phyloP scores from a whole-genome alignment of 2,797 vertebrate species.

The Melanotaenia boesemani region DNA sequence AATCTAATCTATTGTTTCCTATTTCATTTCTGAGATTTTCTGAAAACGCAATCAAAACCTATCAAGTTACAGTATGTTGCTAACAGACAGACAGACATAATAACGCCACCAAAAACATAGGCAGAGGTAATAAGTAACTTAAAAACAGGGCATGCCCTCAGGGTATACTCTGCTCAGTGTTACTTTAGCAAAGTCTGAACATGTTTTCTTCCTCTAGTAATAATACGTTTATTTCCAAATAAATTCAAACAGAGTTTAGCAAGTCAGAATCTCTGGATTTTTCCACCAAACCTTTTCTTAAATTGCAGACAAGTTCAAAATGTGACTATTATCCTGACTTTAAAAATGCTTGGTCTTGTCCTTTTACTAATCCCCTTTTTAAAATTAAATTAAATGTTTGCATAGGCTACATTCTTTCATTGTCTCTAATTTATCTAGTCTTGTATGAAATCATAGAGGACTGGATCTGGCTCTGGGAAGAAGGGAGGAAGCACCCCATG shows the following conservation, averaged over 20 bases:
- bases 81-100: too few relatives aligned
- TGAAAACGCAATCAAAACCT: too few relatives aligned
- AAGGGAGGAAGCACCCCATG: not conserved
- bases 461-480: not conserved
- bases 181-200: not conserved
- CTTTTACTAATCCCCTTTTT: not conserved
- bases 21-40: too few relatives aligned
- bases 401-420: not conserved
- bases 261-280: not conserved
- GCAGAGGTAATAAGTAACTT: not conserved
- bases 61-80: too few relatives aligned
- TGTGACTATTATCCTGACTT: not conserved
- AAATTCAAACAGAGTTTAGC: not conserved
- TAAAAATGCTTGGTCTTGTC: not conserved
- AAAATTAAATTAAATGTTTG: not conserved
- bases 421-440: not conserved
- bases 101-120: too few relatives aligned
- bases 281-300: not conserved
- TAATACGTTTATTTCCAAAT: constrained; percentile 3
- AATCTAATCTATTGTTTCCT: too few relatives aligned
- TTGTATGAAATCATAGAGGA: not conserved
- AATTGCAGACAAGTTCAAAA: not conserved
- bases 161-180: not conserved
- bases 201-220: not conserved
- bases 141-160: not conserved